Conservation (phyloP, 2,888 invertebrate species). For the Drosophila parthenogenetica region DNA sequence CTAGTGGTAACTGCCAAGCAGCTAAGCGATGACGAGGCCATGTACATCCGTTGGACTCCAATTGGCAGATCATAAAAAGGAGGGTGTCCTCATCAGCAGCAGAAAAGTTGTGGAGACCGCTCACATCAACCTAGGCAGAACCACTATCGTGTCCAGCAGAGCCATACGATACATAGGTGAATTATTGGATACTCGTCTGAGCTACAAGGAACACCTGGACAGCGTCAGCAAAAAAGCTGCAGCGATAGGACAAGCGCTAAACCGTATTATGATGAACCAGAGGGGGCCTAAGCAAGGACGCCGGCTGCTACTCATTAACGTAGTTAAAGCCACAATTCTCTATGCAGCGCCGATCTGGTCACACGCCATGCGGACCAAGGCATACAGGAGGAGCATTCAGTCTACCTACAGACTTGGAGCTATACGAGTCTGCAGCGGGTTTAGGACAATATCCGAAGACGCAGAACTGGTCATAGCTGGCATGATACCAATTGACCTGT, state of each 20-base stretch:
- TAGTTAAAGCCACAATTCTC: neutral
- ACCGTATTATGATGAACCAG: neutral
- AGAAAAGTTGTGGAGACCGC: neutral
- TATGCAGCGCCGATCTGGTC: neutral
- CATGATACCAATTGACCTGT: neutral
- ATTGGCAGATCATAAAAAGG: neutral
- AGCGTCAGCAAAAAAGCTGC: neutral
- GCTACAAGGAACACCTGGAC: neutral
- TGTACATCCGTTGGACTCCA: too few relatives aligned
- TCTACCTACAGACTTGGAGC: neutral
- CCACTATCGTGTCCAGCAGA: neutral
- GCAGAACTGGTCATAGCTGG: too few relatives aligned
- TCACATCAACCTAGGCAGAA: neutral
- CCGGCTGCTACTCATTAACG: neutral
- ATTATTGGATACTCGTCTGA: too few relatives aligned
- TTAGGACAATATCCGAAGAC: too few relatives aligned
- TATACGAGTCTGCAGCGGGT: neutral
- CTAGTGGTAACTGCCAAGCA: too few relatives aligned
- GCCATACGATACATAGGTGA: too few relatives aligned
- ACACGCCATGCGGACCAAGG: neutral
- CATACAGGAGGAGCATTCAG: neutral
- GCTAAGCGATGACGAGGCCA: too few relatives aligned
- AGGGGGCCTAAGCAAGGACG: neutral
- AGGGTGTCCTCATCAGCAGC: neutral
- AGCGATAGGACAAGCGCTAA: neutral